phyloP scores from a whole-genome alignment of 2,888 invertebrate genomes.

The Cephus nigrinus region DNA sequence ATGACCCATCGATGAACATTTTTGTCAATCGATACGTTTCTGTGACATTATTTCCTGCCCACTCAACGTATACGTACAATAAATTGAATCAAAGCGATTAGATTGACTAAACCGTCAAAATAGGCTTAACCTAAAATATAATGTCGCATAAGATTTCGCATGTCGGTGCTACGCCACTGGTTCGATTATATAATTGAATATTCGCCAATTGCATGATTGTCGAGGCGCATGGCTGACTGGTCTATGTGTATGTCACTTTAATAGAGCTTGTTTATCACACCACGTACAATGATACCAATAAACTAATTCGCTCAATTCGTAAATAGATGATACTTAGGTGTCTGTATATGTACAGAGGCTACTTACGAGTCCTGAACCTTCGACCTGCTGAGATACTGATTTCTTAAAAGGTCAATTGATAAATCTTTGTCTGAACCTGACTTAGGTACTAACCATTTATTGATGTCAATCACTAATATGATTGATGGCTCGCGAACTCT shows the following conservation, averaged over 20 bases:
- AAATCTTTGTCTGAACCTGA: neutral
- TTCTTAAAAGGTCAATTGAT: neutral
- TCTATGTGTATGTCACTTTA: slow-evolving; percentile 31
- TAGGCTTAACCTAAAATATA: neutral
- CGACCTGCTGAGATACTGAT: neutral
- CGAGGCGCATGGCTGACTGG: slow-evolving; percentile 57
- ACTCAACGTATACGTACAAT: neutral
- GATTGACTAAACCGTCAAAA: neutral
- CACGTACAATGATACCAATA: slow-evolving; percentile 39
- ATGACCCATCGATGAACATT: neutral
- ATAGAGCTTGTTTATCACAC: slow-evolving; percentile 42
- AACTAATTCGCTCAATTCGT: slow-evolving; percentile 37
- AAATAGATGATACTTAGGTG: slow-evolving; percentile 4
- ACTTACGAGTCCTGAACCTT: neutral
- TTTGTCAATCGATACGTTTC: neutral
- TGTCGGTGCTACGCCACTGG: slow-evolving; percentile 32
- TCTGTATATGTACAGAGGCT: neutral
- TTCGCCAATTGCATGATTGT: slow-evolving; percentile 64
- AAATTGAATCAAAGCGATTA: neutral
- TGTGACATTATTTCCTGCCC: neutral
- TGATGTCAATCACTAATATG: neutral
- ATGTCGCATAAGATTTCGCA: neutral
- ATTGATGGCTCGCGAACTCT: neutral
- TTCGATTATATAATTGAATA: slow-evolving; percentile 65
- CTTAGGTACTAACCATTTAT: neutral